These are phyloP conservation scores for Lottia scabra DNA, from an alignment of 2,888 invertebrate species.

Conservation along the genomic window DNA sequence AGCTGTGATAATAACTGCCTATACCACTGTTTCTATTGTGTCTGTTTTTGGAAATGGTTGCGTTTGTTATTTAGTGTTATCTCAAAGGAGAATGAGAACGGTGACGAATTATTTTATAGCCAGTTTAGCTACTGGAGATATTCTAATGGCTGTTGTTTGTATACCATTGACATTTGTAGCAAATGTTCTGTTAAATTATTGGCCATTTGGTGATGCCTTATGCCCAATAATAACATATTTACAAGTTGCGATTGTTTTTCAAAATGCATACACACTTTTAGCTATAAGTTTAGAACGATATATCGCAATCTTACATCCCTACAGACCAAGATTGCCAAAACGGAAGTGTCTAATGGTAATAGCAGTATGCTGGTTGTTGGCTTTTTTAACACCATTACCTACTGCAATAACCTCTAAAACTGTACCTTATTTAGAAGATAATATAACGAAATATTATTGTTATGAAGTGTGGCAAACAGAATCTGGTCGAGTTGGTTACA, in stretches of 20 bases:
- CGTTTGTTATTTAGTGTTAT: conserved; percentile 87
- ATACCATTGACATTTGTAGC: conserved; percentile 76
- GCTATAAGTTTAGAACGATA: conserved; percentile 91
- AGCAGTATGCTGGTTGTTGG: conserved; percentile 79
- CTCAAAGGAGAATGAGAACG: conserved; percentile 88
- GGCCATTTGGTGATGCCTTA: conserved; percentile 86
- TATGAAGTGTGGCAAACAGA: conserved; percentile 18
- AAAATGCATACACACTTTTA: conserved; percentile 89
- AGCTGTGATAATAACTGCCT: background rate
- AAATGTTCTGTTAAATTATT: conserved; percentile 81
- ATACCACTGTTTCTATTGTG: conserved; percentile 11
- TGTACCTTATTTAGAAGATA: conserved; percentile 16
- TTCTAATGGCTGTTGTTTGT: conserved; percentile 68
- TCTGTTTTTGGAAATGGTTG: conserved; percentile 70
- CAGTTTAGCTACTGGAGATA: conserved; percentile 66
- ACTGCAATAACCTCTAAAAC: conserved; percentile 79
- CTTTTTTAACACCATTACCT: conserved; percentile 83
- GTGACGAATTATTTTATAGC: conserved; percentile 81
- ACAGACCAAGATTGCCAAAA: conserved; percentile 83
- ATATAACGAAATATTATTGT: background rate
- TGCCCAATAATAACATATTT: conserved; percentile 86
- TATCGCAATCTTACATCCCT: conserved; percentile 88
- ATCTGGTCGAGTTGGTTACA: conserved; percentile 71
- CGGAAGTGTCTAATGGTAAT: conserved; percentile 79
- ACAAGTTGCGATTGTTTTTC: conserved; percentile 73